A percentile compares a stretch with the other conserved stretches of the same genome.
Evolutionary conservation across 2,797 vertebrate genomes (phyloP).

Genomic region (Pitangus sulphuratus): DNA sequence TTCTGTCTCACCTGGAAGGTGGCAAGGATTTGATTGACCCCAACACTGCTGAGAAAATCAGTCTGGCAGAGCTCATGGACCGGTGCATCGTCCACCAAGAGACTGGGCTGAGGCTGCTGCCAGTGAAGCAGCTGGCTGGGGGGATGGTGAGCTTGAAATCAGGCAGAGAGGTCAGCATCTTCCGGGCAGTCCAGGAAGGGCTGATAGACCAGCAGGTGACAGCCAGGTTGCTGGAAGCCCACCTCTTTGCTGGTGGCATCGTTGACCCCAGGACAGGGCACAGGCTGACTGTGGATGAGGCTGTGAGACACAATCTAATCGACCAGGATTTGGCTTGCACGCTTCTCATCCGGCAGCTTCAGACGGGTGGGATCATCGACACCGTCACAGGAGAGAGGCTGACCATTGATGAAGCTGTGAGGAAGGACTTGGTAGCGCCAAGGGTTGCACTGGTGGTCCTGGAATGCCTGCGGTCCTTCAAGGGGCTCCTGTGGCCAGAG

Average conservation of each 20-base stretch:
- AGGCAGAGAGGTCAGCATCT: constrained; percentile 88
- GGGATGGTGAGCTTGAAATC: constrained; percentile 88
- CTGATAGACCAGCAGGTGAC: constrained; percentile 88
- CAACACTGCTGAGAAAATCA: constrained; percentile 89
- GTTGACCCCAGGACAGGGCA: constrained; percentile 89
- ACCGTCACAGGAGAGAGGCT: constrained; percentile 82
- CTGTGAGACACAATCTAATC: constrained; percentile 83
- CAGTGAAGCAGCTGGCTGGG: constrained; percentile 87
- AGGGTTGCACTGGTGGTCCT: constrained; percentile 84
- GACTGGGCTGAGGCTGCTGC: constrained; percentile 85
- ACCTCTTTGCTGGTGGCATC: constrained; percentile 95
- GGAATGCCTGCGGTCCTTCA: constrained; percentile 86
- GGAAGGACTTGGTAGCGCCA: constrained; percentile 82
- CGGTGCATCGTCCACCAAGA: constrained; percentile 83
- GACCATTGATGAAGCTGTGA: constrained; percentile 85
- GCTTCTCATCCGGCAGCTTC: constrained; percentile 87
- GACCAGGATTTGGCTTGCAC: constrained; percentile 90
- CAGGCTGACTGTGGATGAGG: constrained; percentile 84
- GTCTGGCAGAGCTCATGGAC: constrained; percentile 81
- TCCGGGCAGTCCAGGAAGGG: constrained; percentile 89
- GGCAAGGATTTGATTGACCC: constrained; percentile 89
- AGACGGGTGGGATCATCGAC: constrained; percentile 88
- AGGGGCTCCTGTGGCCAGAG: constrained; percentile 91
- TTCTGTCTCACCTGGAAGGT: constrained; percentile 76
- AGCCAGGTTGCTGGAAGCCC: constrained; percentile 87